Base-by-base conservation (phyloP, 2,797 vertebrate species). In the Rhabdophis nuchalis region DNA sequence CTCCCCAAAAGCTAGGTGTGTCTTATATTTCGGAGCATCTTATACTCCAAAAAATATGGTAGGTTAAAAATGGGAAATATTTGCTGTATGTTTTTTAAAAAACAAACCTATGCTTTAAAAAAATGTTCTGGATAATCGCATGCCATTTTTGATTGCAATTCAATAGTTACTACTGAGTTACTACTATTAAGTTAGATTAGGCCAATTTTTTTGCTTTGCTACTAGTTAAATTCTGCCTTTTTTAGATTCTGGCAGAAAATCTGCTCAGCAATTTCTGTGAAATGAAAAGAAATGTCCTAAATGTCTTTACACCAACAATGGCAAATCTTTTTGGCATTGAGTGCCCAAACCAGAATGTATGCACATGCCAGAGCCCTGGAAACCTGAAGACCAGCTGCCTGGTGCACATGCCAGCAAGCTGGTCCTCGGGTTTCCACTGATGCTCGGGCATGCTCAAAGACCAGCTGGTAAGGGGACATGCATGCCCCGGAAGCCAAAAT, bases 141-240 rank as follows among this genome's bases (percentile, higher is more conserved):
- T 95, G 94, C 93, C 95, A 95, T 94, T 93, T 90, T 96, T 96
- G 94, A 94, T 96, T 95, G 96, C 94, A 92, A 96, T 95, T 95
- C 36, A 87, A 96, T 0, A 91, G 95, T 92, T 4, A 41, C 95
- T 41, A 93, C 92, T 25, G 86, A 87, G 32, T 7, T 36, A 41
- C 16, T 41, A 91, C 91, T 94, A 95, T 90, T 94, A 96, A 93
- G 93, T 92, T 93, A 91, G 93, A 68, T 36, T 56, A 57, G 93
- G 94, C 93, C 95, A 94, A 10, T 96, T 95, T 96, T 96, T 97
- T 96, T 96, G 94, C 96, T 46, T 58, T 93, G 94, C 95, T 96
- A 95, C 93, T 91, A 89, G 92, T 88, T 90, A 94, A 96, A 91
- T 86, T 96, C 92, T 94, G 52, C 86, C 93, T 93, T 36, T n/a